Evolutionary conservation across 2,113 vertebrate genomes (phyloP).

Genomic region (Nettapus auritus): DNA sequence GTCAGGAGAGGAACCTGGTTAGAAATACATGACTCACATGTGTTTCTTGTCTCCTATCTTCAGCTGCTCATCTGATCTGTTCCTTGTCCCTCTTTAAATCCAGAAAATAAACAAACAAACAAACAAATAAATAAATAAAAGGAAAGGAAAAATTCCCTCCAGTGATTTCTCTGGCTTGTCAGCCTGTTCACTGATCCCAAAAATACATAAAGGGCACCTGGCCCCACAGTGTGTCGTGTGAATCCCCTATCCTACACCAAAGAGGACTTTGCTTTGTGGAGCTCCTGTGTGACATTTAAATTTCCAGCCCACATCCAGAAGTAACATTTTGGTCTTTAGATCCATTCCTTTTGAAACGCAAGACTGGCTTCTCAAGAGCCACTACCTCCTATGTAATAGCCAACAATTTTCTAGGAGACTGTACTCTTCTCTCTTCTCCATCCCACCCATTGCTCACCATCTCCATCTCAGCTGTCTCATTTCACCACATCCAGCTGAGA

Average conservation of each 20-base stretch:
- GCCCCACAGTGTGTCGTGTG: rapidly evolving
- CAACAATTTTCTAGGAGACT: background rate
- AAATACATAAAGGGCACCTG: rapidly evolving
- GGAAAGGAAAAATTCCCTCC: background rate
- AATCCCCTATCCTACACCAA: rapidly evolving
- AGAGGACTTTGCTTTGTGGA: background rate
- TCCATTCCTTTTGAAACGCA: background rate
- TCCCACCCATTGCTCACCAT: background rate
- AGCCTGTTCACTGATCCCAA: background rate
- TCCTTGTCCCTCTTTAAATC: background rate
- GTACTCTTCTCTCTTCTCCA: rapidly evolving
- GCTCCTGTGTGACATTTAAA: rapidly evolving
- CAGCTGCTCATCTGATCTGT: background rate
- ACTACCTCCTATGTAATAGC: rapidly evolving
- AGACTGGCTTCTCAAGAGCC: background rate
- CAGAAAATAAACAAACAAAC: background rate
- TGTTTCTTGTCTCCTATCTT: background rate
- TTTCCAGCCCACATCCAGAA: background rate
- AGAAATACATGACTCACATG: background rate
- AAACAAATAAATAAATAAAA: background rate
- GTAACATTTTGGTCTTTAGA: background rate
- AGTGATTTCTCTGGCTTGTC: background rate
- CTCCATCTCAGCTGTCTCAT: background rate
- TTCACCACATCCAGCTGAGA: background rate
- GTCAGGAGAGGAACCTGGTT: background rate